Conservation (phyloP, 2,888 invertebrate genomes). For the Apantesis nais region DNA sequence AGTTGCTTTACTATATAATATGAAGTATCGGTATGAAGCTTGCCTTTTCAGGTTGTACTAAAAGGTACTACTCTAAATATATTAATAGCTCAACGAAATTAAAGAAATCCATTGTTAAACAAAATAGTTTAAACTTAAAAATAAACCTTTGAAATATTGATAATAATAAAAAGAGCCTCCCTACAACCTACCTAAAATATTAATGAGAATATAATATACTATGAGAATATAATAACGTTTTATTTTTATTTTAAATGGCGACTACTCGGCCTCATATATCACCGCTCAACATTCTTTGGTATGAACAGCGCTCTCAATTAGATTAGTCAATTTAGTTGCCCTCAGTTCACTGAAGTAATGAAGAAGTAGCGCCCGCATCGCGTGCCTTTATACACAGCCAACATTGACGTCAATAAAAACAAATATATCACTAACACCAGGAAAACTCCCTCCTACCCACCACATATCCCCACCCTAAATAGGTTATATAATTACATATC, state of each 20-base stretch:
- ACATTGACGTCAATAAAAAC: constrained; percentile 74
- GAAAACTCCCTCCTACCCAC: constrained; percentile 50
- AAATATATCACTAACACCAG: constrained; percentile 71
- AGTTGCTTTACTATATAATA: not conserved
- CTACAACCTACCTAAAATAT: not conserved
- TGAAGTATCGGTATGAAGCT: not conserved
- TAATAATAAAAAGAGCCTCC: not conserved
- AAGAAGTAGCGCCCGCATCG: constrained; percentile 69
- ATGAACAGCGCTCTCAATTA: constrained; percentile 57
- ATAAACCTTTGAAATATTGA: not conserved
- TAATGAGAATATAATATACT: too few species aligned
- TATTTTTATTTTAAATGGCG: constrained; percentile 1
- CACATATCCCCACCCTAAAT: constrained; percentile 75
- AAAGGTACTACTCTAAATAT: not conserved
- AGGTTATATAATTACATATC: constrained; percentile 84
- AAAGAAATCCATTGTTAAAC: not conserved
- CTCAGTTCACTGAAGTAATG: constrained; percentile 55
- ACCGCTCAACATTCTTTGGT: constrained; percentile 42
- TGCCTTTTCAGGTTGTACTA: not conserved
- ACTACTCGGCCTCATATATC: constrained; percentile 37
- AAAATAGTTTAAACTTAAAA: not conserved
- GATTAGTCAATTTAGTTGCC: constrained; percentile 64
- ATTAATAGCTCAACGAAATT: not conserved
- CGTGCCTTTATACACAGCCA: constrained; percentile 58
- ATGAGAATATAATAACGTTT: constrained; percentile 3